A percentile compares a stretch with the other conserved stretches of the same genome.
phyloP scores from a whole-genome alignment of 2,888 invertebrate species.

The Drosophila eohydei region DNA sequence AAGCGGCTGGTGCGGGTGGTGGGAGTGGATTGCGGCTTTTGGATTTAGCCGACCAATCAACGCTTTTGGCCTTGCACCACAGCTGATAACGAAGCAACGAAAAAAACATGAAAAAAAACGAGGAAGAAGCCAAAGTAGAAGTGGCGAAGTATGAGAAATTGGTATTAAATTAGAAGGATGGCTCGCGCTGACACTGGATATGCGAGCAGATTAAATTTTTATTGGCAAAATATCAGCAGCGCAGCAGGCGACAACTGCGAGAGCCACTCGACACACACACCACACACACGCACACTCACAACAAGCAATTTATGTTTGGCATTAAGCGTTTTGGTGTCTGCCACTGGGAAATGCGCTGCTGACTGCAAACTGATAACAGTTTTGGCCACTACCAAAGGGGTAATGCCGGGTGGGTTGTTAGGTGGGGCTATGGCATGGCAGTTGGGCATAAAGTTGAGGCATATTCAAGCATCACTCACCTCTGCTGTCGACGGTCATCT shows the following conservation, averaged over 20 bases:
- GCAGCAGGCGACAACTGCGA: conserved; percentile 36
- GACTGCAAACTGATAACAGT: conserved; percentile 57
- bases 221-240: conserved; percentile 75
- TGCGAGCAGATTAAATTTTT: conserved; percentile 79
- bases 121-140: background rate
- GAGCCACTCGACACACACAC: conserved; percentile 15
- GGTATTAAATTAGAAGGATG: conserved; percentile 69
- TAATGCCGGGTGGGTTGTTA: background rate
- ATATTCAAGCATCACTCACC: conserved; percentile 72
- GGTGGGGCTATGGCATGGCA: background rate
- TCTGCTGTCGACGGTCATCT: conserved; percentile 85
- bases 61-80: conserved; percentile 54
- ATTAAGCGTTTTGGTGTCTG: conserved; percentile 72
- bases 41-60: conserved; percentile 50
- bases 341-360: conserved; percentile 46
- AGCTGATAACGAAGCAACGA: conserved; percentile 39
- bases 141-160: conserved; percentile 22
- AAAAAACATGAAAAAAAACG: conserved; percentile 18
- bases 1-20: background rate
- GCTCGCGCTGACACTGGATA: conserved; percentile 49
- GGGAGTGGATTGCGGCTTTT: conserved; percentile 7
- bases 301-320: conserved; percentile 68
- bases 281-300: conserved; percentile 5
- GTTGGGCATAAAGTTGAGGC: background rate
- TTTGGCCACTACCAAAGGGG: conserved; percentile 27